Percentiles rank a stretch among this genome's conserved stretches.
Evolutionary conservation across 1,140 invertebrate species (phyloP).

Genomic region (Cardiocondyla obscurior): DNA sequence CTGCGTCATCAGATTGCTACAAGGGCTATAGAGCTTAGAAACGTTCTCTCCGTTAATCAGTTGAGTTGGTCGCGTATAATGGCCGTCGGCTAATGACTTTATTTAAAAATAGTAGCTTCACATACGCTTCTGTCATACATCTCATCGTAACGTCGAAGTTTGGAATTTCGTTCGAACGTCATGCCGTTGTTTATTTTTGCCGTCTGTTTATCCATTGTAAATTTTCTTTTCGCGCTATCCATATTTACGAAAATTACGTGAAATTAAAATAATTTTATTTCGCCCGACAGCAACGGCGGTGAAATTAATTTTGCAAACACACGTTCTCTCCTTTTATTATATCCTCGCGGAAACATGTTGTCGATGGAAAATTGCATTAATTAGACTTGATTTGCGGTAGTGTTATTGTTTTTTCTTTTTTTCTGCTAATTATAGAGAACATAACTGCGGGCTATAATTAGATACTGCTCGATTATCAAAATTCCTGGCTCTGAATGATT

Average conservation of each 20-base stretch:
- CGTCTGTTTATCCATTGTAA: background rate
- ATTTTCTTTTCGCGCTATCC: background rate
- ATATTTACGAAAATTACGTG: conserved; percentile 6
- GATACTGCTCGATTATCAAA: background rate
- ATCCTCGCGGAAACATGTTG: background rate
- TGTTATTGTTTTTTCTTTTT: background rate
- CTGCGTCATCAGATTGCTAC: conserved; percentile 31
- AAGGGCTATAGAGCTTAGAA: conserved; percentile 6
- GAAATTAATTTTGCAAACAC: conserved; percentile 43
- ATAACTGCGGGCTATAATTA: background rate
- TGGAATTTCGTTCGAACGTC: background rate
- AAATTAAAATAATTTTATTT: conserved; percentile 44
- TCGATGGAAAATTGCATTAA: conserved; percentile 30
- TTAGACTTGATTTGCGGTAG: too few relatives aligned
- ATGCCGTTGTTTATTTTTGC: background rate
- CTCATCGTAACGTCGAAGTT: background rate
- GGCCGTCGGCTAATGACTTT: conserved; percentile 5
- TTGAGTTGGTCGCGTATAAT: conserved; percentile 15
- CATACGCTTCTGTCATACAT: background rate
- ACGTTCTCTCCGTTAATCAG: conserved; percentile 39
- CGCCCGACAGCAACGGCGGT: background rate
- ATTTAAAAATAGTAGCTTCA: conserved; percentile 36
- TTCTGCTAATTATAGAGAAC: background rate
- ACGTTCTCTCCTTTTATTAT: background rate
- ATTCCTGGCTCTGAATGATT: background rate